phyloP scores from a whole-genome alignment of 2,888 invertebrate genomes.

The Germaria angustata region DNA sequence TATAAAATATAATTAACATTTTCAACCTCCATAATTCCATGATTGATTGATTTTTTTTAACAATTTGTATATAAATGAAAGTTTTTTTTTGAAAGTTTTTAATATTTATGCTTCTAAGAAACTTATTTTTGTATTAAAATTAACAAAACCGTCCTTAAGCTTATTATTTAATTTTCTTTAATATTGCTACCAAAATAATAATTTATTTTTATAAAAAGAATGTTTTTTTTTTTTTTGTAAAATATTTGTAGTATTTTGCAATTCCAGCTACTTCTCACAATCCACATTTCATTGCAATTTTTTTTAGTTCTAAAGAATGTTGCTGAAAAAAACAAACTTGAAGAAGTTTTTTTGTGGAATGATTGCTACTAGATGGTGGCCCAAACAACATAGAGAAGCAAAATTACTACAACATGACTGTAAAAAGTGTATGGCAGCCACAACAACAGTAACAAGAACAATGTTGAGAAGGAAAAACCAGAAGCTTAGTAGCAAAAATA shows the following conservation, averaged over 20 bases:
- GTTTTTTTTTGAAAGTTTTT: no score
- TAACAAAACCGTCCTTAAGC: no score
- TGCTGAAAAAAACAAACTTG: constrained; percentile 25
- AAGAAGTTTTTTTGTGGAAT: constrained; percentile 30
- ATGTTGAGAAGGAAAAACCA: constrained; percentile 40
- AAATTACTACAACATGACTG: constrained; percentile 18
- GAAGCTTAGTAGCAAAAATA: constrained; percentile 64
- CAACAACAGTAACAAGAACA: constrained; percentile 3
- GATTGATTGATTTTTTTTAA: no score
- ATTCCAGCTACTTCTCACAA: constrained; percentile 35
- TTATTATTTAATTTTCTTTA: no score
- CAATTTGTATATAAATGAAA: no score
- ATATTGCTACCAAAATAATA: not conserved
- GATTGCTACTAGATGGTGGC: constrained; percentile 27
- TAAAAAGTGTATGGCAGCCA: constrained; percentile 6
- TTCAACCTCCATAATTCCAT: no score
- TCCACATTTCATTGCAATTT: constrained; percentile 3
- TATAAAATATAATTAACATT: no score
- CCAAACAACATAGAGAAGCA: not conserved
- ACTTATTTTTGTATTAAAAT: no score
- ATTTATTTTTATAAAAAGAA: constrained; percentile 18
- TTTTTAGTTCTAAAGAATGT: constrained; percentile 43
- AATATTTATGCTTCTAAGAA: no score
- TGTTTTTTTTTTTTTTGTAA: not conserved
- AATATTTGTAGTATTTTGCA: constrained; percentile 49